These are phyloP conservation scores for Trichacis sp. DNA, from an alignment of 2,888 invertebrate genomes.

Conservation along the genomic window DNA sequence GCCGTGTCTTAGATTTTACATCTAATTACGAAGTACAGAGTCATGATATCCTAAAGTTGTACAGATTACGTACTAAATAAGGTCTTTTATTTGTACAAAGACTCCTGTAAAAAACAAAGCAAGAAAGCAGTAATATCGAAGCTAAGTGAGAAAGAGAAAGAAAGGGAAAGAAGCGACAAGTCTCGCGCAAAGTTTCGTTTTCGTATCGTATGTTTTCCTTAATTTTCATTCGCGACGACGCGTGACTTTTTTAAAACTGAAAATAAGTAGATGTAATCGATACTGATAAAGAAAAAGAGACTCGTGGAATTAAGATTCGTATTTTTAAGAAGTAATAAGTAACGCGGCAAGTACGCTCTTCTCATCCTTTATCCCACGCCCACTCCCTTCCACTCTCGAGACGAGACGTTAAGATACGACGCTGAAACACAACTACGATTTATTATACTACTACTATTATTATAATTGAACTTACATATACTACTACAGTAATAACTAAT, in stretches of 20 bases:
- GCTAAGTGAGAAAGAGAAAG: too few species aligned
- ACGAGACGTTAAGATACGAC: constrained; percentile 47
- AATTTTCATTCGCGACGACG: too few species aligned
- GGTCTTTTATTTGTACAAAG: constrained; percentile 39
- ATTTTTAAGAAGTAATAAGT: constrained; percentile 1
- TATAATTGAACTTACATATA: constrained; percentile 36
- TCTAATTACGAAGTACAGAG: constrained; percentile 13
- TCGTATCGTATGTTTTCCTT: too few species aligned
- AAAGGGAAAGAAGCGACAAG: background rate
- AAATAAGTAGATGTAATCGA: background rate
- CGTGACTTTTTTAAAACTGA: background rate
- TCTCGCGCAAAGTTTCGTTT: background rate
- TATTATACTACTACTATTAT: constrained; percentile 46
- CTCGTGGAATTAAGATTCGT: constrained; percentile 6
- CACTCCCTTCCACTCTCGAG: constrained; percentile 51
- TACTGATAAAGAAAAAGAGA: background rate
- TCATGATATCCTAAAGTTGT: constrained; percentile 30
- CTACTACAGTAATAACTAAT: constrained; percentile 52
- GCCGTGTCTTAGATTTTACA: constrained; percentile 30
- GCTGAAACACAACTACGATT: constrained; percentile 44
- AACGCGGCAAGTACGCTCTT: constrained; percentile 13
- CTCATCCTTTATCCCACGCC: constrained; percentile 32
- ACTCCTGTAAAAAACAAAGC: background rate
- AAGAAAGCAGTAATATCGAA: constrained; percentile 10
- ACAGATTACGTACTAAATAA: constrained; percentile 27